Evolutionary conservation across 2,113 vertebrate species (phyloP), one percentile per base, ranked within the genome.

Genomic region (Galemys pyrenaicus): DNA sequence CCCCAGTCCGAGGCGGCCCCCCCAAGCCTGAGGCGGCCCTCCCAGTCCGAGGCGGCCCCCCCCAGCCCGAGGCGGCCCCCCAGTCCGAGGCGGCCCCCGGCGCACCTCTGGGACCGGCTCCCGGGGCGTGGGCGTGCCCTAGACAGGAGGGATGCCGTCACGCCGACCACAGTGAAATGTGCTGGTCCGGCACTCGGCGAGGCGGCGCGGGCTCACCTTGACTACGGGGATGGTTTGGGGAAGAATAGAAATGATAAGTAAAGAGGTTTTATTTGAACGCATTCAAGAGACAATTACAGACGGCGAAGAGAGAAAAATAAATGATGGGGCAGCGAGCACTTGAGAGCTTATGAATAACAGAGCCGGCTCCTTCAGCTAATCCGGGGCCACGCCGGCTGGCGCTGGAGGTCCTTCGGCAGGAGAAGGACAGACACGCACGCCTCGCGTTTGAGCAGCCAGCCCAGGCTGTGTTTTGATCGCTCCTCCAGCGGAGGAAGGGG

Each of bases 301-400:
- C 84, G 93, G 95, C 62, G 60, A 94, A 81, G 32, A 89, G 32
- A 70, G 82, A 68, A 71, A 60, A 89, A 67, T 70, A 89, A 96
- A 95, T 22, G 67, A 95, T 64, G 58, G 94, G 91, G 64, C 70
- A 54, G 62, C 80, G 73, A 87, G 85, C 65, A 78, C 56, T 88
- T 85, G 79, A 96, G 95, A 89, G 87, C 96, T 92, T 94, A 93
- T 94, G 96, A 96, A 96, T 95, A 96, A 75, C 93, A 95, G 90
- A 91, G 87, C 86, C 95, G 91, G 22, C 56, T 95, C 77, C 91
- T 93, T 93, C 92, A 89, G 62, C 70, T 96, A 97, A 94, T 95
- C n/a, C n/a, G n/a, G n/a, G n/a, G n/a, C n/a, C n/a, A n/a, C n/a
- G n/a, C n/a, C n/a, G n/a, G n/a, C n/a, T n/a, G n/a, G n/a, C n/a